Conservation (phyloP, 2,797 vertebrate genomes). For the Scolopax bukidnonensis region DNA sequence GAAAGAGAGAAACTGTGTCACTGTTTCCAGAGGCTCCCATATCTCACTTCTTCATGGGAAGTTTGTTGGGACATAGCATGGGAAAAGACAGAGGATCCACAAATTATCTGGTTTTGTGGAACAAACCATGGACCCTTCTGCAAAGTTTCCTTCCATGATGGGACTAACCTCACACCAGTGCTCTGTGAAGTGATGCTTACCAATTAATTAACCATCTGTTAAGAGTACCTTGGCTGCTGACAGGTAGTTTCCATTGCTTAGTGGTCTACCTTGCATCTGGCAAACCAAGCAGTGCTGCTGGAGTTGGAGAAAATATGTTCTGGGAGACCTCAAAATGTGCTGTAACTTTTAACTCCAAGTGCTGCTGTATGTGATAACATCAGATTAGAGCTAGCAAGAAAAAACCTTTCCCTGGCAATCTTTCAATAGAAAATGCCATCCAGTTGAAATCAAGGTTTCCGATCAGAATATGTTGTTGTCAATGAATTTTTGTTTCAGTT, state of each 20-base stretch:
- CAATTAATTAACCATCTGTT: not conserved
- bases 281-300: not conserved
- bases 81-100: not conserved
- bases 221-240: not conserved
- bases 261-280: not conserved
- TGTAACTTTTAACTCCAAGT: not conserved
- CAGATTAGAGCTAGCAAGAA: not conserved
- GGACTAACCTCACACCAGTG: not conserved
- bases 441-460: constrained; percentile 38
- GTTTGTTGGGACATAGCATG: not conserved
- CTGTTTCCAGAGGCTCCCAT: not conserved
- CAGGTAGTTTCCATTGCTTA: not conserved
- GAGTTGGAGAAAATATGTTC: not conserved
- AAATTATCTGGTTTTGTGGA: not conserved
- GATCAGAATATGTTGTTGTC: constrained; percentile 24
- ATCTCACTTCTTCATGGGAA: not conserved
- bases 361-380: not conserved
- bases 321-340: not conserved
- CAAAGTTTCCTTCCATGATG: not conserved
- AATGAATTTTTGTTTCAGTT: constrained; percentile 10
- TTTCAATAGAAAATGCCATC: constrained; percentile 59
- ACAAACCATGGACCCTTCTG: not conserved
- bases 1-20: not conserved
- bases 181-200: not conserved
- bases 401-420: not conserved